Percentiles rank a stretch among this genome's conserved stretches.
phyloP scores from a whole-genome alignment of 2,888 invertebrate species.

The Nephrotoma guestfalica region DNA sequence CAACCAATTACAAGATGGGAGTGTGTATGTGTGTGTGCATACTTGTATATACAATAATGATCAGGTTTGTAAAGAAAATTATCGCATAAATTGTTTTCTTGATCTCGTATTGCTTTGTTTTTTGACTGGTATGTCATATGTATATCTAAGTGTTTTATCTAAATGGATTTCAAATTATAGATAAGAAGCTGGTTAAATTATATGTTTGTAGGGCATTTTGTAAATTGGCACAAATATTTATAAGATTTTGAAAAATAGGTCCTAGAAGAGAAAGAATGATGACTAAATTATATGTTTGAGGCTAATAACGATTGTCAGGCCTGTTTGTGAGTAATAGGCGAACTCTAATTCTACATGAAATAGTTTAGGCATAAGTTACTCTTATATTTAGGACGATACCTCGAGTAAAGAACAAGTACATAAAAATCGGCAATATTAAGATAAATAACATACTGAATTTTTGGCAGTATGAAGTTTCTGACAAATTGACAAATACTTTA shows the following conservation, averaged over 20 bases:
- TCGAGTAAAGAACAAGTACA: too few relatives aligned
- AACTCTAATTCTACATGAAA: too few relatives aligned
- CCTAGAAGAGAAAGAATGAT: background rate
- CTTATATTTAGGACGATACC: too few relatives aligned
- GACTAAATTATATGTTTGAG: background rate
- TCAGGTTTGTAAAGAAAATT: background rate
- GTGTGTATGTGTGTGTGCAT: background rate
- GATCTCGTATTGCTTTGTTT: background rate
- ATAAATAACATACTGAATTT: too few relatives aligned
- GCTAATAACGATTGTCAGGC: too few relatives aligned
- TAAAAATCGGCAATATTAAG: too few relatives aligned
- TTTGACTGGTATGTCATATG: background rate
- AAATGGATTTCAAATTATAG: background rate
- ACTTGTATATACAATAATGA: background rate
- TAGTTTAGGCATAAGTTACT: too few relatives aligned
- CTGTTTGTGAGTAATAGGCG: too few relatives aligned
- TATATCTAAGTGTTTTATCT: background rate
- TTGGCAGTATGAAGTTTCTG: too few relatives aligned
- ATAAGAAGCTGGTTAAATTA: background rate
- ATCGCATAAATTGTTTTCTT: background rate
- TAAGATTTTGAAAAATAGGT: background rate
- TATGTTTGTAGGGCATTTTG: background rate
- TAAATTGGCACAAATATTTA: background rate
- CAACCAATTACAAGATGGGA: background rate
- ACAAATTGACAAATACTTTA: too few relatives aligned